Evolutionary conservation across 2,113 vertebrate genomes (phyloP).

Genomic region (Cyprinodon variegatus): DNA sequence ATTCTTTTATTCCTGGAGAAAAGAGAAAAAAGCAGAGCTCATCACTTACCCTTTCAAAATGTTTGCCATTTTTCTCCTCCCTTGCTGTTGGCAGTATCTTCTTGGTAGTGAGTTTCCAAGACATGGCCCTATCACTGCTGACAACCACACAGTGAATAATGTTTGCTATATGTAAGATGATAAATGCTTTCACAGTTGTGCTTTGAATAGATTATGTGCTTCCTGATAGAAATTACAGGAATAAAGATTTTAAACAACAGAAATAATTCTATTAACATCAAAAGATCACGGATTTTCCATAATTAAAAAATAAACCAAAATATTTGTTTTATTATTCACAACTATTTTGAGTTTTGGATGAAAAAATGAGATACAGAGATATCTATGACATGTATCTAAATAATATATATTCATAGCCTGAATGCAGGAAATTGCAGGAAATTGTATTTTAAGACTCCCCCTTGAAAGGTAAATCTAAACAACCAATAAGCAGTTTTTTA

Average conservation of each 20-base stretch:
- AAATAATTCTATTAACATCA: no score
- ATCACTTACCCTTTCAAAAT: constrained; percentile 9
- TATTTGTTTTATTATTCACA: background rate
- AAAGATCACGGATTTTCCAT: background rate
- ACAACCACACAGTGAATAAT: constrained; percentile 45
- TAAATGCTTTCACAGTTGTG: background rate
- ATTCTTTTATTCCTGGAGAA: constrained; percentile 32
- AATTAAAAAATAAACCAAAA: background rate
- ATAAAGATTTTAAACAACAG: no score
- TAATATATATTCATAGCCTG: background rate
- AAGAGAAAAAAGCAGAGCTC: constrained; percentile 8
- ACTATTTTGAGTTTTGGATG: background rate
- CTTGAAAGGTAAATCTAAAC: background rate
- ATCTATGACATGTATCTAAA: background rate
- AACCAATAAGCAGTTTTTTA: background rate
- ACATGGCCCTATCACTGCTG: constrained; percentile 21
- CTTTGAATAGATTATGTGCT: background rate
- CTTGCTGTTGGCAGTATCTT: constrained; percentile 45
- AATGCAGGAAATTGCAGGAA: background rate
- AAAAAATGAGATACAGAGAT: background rate
- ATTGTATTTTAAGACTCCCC: background rate
- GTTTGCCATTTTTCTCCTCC: constrained; percentile 29
- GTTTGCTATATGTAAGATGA: background rate
- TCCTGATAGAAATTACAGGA: background rate
- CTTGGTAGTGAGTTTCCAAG: constrained; percentile 21